Base-by-base conservation (phyloP, 2,888 invertebrate genomes). In the Metellina segmentata region DNA sequence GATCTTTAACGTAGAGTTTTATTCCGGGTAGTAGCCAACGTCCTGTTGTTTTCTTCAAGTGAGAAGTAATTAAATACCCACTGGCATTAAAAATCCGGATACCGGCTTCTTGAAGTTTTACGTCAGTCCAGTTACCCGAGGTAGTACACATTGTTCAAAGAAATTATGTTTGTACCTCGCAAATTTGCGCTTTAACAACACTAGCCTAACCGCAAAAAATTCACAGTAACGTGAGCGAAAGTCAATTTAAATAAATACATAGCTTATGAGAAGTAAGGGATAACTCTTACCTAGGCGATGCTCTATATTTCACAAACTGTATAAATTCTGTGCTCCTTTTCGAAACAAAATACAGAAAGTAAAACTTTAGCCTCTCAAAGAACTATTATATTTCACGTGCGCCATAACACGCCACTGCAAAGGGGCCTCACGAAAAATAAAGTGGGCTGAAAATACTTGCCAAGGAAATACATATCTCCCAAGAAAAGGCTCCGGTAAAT, bases 361-460 rank as follows among this genome's bases (percentile, higher is more conserved):
- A 9, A 61, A 61, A 74, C 48, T 74, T 61, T 61, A 49, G 16
- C 81, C 20, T 79, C 51, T 70, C 52, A 77, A 74, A 89, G 70
- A 61, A 83, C 82, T 82, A 82, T 89, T 89, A 79, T 85, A 85
- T 79, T 90, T 90, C 83, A 85, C 19, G 85, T 71, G 71, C 13
- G 34, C 61, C 49, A 16, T 13, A 52, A 90, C 71, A 78, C 70
- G 83, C 34, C 52, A 77, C 69, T 51, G 77, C 7, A 53, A 72
- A 71, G 78, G 70, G 70, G 51, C 34, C 51, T 51, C 51, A 16
- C 13, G 61, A 48, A 49, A 87, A 79, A 79, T 61, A 72, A 77
- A 53, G 34, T 49, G 51, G n/a, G 49, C 51, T 19, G 71, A 77
- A 77, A 75, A 75, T 72, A 49, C 19, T 19, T 52, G 53, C 49